Evolutionary conservation across 2,888 invertebrate genomes (phyloP).

Genomic region (Dolomedes plantarius): DNA sequence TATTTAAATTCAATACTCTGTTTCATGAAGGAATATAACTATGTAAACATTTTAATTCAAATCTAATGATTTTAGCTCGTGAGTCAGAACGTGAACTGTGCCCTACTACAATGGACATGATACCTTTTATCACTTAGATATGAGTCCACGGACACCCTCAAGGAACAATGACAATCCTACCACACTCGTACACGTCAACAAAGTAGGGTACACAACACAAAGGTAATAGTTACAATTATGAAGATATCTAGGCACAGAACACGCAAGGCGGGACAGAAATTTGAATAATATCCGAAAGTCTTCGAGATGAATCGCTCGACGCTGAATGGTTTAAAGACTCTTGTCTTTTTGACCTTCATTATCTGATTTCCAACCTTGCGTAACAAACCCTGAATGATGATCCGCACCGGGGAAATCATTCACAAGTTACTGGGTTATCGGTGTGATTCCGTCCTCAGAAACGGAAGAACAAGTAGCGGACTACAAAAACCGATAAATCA

Average conservation of each 20-base stretch:
- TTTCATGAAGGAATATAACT: too few species aligned
- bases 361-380: constrained; percentile 1
- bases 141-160: too few species aligned
- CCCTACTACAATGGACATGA: too few species aligned
- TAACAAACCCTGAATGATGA: background rate
- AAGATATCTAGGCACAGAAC: background rate
- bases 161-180: background rate
- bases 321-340: background rate
- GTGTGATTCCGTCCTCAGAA: background rate
- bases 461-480: constrained; percentile 2
- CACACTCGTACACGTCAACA: background rate
- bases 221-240: background rate
- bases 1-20: too few species aligned
- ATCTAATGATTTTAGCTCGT: too few species aligned
- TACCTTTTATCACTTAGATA: too few species aligned
- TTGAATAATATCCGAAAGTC: background rate
- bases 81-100: too few species aligned
- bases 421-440: constrained; percentile 14
- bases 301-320: background rate
- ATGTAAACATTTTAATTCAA: too few species aligned
- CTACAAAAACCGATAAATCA: background rate
- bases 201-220: background rate
- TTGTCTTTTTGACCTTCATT: constrained; percentile 12
- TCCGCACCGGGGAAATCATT: background rate
- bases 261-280: background rate